phyloP scores from a whole-genome alignment of 2,888 invertebrate species.

The Agrochola lychnidis region DNA sequence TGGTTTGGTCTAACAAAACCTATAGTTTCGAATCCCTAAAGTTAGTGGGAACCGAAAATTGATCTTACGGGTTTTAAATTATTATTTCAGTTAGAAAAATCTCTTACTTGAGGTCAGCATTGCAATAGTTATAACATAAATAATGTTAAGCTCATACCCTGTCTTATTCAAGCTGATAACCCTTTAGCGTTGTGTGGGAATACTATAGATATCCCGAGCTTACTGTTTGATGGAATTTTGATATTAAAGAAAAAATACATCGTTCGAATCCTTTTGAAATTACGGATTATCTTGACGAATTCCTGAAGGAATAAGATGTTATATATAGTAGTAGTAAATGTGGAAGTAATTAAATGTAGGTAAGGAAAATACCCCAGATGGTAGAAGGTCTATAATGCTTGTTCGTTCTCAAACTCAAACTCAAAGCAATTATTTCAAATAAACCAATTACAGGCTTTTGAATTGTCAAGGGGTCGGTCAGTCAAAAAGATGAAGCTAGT shows the following conservation, averaged over 20 bases:
- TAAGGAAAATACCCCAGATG: not conserved
- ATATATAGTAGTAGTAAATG: not conserved
- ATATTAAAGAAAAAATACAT: not conserved
- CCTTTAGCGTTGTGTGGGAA: slow-evolving; percentile 29
- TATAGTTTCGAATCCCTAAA: slow-evolving; percentile 2
- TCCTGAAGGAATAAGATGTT: not conserved
- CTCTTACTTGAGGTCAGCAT: not conserved
- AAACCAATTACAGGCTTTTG: too few species aligned
- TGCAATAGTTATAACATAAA: slow-evolving; percentile 29
- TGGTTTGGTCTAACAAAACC: not conserved
- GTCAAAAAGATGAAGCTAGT: too few species aligned
- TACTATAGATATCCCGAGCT: slow-evolving; percentile 11
- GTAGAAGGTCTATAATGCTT: not conserved
- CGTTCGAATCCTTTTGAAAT: not conserved
- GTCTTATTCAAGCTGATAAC: slow-evolving; percentile 6
- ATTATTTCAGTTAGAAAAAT: slow-evolving; percentile 23
- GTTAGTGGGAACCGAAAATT: not conserved
- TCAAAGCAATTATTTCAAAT: too few species aligned
- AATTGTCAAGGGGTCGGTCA: too few species aligned
- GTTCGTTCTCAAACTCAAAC: too few species aligned
- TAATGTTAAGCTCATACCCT: slow-evolving; percentile 23
- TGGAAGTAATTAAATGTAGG: not conserved
- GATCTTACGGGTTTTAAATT: not conserved
- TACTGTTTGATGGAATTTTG: slow-evolving; percentile 6
- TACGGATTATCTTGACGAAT: not conserved